These are phyloP conservation scores for Slavum lentiscoides DNA, from an alignment of 2,888 invertebrate species.

Conservation along the genomic window DNA sequence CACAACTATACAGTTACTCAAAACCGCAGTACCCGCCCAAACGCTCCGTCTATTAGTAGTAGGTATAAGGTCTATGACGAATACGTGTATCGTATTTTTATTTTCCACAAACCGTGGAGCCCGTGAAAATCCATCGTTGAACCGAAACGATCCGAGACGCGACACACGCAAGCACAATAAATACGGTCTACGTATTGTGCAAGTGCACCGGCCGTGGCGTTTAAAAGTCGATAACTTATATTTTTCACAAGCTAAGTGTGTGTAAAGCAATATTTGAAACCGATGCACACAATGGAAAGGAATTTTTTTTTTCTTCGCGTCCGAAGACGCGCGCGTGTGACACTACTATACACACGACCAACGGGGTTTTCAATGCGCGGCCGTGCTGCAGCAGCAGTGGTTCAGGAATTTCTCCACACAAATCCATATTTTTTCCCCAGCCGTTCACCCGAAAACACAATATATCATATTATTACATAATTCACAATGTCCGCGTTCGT, in stretches of 20 bases:
- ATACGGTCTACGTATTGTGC: not conserved
- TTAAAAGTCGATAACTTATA: slow-evolving; percentile 23
- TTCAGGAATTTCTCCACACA: not conserved
- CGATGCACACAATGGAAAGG: not conserved
- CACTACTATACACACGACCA: too few relatives aligned
- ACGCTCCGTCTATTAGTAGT: too few relatives aligned
- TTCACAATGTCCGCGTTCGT: too few relatives aligned
- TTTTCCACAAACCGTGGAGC: not conserved
- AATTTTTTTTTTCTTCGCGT: not conserved
- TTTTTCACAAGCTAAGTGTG: not conserved
- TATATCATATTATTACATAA: too few relatives aligned
- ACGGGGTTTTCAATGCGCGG: too few relatives aligned
- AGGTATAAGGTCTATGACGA: too few relatives aligned
- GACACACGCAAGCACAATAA: not conserved
- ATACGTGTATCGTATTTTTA: not conserved
- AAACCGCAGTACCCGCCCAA: too few relatives aligned
- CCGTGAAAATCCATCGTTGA: not conserved
- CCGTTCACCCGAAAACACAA: too few relatives aligned
- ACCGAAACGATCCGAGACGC: not conserved
- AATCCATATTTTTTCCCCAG: too few relatives aligned
- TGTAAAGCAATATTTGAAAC: not conserved
- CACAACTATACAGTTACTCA: too few relatives aligned
- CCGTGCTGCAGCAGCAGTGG: too few relatives aligned
- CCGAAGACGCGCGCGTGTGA: not conserved
- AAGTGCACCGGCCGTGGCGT: not conserved